phyloP scores from a whole-genome alignment of 1,140 invertebrate species.

The Drosophila repleta region DNA sequence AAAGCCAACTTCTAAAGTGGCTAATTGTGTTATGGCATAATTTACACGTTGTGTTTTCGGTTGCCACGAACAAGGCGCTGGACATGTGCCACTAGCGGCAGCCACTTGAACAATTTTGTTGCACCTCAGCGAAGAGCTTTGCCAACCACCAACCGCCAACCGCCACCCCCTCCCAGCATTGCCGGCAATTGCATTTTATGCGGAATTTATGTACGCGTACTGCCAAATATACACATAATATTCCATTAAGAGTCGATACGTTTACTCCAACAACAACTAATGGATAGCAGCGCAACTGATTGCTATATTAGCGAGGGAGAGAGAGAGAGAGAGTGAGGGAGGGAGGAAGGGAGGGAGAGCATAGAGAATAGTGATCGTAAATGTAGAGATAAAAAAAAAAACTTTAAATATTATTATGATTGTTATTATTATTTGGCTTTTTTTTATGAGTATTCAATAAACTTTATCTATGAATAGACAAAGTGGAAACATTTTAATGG shows the following conservation, averaged over 20 bases:
- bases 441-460: too few relatives aligned
- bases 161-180: neutral
- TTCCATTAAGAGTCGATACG: conserved; percentile 48
- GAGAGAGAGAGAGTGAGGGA: too few relatives aligned
- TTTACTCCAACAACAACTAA: conserved; percentile 15
- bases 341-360: too few relatives aligned
- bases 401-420: too few relatives aligned
- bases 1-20: conserved; percentile 74
- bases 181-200: conserved; percentile 1
- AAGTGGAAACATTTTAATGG: neutral
- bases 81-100: conserved; percentile 69
- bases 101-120: conserved; percentile 62
- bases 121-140: conserved; percentile 27
- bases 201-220: conserved; percentile 11
- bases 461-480: neutral
- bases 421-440: too few relatives aligned
- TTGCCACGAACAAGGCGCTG: conserved; percentile 71
- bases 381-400: too few relatives aligned
- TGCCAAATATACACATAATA: conserved; percentile 20
- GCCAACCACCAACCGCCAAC: neutral
- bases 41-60: conserved; percentile 81
- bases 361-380: too few relatives aligned
- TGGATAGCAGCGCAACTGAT: conserved; percentile 15
- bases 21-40: conserved; percentile 82
- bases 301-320: conserved; percentile 2